phyloP scores from a whole-genome alignment of 2,888 invertebrate species.

The Xestia c-nigrum region DNA sequence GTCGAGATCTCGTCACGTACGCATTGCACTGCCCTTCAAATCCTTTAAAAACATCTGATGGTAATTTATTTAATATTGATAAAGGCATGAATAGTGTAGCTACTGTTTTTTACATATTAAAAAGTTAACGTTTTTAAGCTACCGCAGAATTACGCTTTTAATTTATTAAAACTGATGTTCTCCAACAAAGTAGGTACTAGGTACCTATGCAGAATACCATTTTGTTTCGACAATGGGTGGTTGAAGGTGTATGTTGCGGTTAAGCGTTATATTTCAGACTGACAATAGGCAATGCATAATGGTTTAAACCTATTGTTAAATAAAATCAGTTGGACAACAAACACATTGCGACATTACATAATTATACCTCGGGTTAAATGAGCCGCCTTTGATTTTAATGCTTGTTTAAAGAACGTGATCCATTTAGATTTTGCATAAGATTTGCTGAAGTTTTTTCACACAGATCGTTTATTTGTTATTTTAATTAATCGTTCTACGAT shows the following conservation, averaged over 20 bases:
- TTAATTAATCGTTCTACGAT: not conserved
- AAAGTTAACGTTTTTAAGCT: not conserved
- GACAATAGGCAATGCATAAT: slow-evolving; percentile 39
- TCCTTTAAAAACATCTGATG: slow-evolving; percentile 42
- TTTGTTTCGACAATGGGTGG: slow-evolving; percentile 36
- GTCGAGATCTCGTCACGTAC: slow-evolving; percentile 60
- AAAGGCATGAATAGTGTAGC: not conserved
- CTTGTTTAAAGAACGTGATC: slow-evolving; percentile 18
- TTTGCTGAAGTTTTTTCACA: slow-evolving; percentile 18
- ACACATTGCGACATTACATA: slow-evolving; percentile 17
- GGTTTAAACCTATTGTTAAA: slow-evolving; percentile 39
- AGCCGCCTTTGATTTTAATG: not conserved
- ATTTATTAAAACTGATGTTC: slow-evolving; percentile 29
- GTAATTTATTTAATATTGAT: slow-evolving; percentile 20
- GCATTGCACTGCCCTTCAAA: slow-evolving; percentile 52
- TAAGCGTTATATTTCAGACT: slow-evolving; percentile 24
- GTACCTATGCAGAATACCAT: slow-evolving; percentile 13
- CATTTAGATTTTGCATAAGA: slow-evolving; percentile 10
- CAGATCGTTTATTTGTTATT: slow-evolving; percentile 20
- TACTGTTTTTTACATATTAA: not conserved
- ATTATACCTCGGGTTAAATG: slow-evolving; percentile 10
- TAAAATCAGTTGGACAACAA: slow-evolving; percentile 30
- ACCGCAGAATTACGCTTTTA: not conserved
- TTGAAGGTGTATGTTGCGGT: slow-evolving; percentile 31
- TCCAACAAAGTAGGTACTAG: not conserved